These are phyloP conservation scores for Takifugu flavidus DNA, from an alignment of 2,113 vertebrate species.

Conservation along the genomic window DNA sequence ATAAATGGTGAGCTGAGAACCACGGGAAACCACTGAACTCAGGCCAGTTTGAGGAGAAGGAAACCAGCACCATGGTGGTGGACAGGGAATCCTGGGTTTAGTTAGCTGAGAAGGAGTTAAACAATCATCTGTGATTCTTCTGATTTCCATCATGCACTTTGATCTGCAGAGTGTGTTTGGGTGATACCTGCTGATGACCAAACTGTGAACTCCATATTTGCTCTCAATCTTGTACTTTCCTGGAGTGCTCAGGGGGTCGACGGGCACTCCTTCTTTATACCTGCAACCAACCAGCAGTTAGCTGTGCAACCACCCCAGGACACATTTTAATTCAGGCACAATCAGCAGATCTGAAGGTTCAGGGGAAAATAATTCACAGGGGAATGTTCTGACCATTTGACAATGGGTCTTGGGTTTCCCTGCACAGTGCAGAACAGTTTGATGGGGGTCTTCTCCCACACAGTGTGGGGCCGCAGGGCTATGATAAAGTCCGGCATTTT, in stretches of 20 bases:
- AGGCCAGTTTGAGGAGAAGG: too few relatives aligned
- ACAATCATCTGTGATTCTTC: too few relatives aligned
- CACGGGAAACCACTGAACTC: too few relatives aligned
- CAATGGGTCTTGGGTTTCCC: constrained; percentile 86
- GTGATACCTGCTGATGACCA: constrained; percentile 90
- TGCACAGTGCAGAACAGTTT: constrained; percentile 92
- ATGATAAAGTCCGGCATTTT: constrained; percentile 89
- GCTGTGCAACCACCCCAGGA: not conserved
- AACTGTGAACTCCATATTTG: constrained; percentile 90
- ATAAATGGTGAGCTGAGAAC: too few relatives aligned
- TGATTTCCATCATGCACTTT: too few relatives aligned
- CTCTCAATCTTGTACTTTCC: constrained; percentile 90
- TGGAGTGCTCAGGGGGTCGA: constrained; percentile 84
- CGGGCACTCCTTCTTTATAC: constrained; percentile 86
- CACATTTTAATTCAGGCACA: not conserved
- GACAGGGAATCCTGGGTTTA: too few relatives aligned
- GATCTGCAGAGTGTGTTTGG: too few relatives aligned
- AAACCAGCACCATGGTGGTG: too few relatives aligned
- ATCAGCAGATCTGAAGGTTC: not conserved
- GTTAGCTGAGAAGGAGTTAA: too few relatives aligned
- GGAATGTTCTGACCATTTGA: constrained; percentile 85
- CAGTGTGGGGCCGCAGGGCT: constrained; percentile 85
- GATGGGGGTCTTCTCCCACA: constrained; percentile 91
- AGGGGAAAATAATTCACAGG: not conserved
- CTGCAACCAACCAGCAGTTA: constrained; percentile 60